phyloP scores from a whole-genome alignment of 2,113 vertebrate species.

The Maccullochella peelii region DNA sequence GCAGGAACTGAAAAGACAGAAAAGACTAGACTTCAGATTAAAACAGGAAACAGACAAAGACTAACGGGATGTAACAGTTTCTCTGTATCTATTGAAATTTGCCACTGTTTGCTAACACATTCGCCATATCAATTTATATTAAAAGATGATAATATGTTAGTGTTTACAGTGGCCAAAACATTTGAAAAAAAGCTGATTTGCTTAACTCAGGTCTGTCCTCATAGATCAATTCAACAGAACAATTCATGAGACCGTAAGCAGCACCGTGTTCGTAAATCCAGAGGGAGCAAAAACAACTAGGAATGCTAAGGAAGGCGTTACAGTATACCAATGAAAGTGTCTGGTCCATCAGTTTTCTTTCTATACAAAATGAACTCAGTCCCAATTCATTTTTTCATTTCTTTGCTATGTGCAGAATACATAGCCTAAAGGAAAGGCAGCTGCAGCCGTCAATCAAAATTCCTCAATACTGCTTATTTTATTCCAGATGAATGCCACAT shows the following conservation, averaged over 20 bases:
- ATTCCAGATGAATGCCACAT: not conserved
- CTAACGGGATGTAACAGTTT: too few relatives aligned
- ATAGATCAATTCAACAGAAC: not conserved
- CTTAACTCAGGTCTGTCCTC: not conserved
- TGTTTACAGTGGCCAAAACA: not conserved
- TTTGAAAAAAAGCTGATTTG: too few relatives aligned
- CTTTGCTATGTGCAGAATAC: slow-evolving; percentile 11
- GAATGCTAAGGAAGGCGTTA: not conserved
- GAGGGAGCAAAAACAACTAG: not conserved
- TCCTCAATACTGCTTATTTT: not conserved
- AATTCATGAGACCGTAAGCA: not conserved
- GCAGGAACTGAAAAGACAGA: too few relatives aligned
- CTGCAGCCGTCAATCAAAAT: not conserved
- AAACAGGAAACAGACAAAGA: too few relatives aligned
- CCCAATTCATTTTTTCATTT: slow-evolving; percentile 2
- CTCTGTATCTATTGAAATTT: not conserved
- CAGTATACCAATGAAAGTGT: not conserved
- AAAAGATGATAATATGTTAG: not conserved
- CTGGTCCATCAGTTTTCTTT: not conserved
- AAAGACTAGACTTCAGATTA: too few relatives aligned
- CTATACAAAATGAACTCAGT: not conserved
- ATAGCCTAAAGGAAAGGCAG: not conserved
- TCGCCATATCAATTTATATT: not conserved
- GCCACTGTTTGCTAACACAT: not conserved
- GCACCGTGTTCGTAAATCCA: not conserved